phyloP scores from a whole-genome alignment of 1,140 invertebrate genomes.

The Drosophila nebulosa region DNA sequence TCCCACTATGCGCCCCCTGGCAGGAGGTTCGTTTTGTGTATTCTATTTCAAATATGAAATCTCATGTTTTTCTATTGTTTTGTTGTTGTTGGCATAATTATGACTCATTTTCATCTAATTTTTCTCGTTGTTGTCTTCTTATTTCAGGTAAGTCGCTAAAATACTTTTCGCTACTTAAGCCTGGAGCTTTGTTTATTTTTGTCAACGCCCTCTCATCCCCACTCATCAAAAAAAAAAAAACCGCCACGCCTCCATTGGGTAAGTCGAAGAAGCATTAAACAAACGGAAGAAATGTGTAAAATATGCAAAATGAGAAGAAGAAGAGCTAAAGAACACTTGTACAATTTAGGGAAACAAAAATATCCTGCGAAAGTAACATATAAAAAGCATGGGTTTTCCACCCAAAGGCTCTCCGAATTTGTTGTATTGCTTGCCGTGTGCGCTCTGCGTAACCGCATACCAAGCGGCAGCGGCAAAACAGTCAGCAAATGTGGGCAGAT shows the following conservation, averaged over 20 bases:
- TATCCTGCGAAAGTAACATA: constrained; percentile 17
- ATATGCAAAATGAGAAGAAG: background rate
- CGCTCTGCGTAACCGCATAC: constrained; percentile 16
- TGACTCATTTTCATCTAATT: constrained; percentile 42
- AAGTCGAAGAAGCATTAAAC: constrained; percentile 36
- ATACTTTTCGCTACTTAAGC: constrained; percentile 57
- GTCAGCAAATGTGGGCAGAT: too few relatives aligned
- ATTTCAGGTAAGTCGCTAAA: constrained; percentile 66
- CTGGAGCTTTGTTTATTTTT: constrained; percentile 59
- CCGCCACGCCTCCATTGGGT: constrained; percentile 17
- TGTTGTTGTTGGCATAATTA: constrained; percentile 46
- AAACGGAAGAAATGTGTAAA: background rate
- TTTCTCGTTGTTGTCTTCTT: constrained; percentile 29
- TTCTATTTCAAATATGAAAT: constrained; percentile 22
- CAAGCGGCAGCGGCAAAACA: constrained; percentile 8
- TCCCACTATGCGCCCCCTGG: background rate
- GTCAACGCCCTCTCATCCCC: constrained; percentile 7
- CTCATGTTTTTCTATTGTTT: constrained; percentile 26
- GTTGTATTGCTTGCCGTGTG: constrained; percentile 5
- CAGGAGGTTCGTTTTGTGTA: background rate
- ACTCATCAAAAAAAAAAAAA: background rate
- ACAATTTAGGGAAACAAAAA: constrained; percentile 52
- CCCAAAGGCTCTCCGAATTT: background rate
- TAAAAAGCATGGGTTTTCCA: background rate
- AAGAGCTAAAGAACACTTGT: constrained; percentile 59